Percentiles rank a stretch among this genome's conserved stretches.
These are phyloP conservation scores for Hassar affinis DNA, from an alignment of 2,113 vertebrate genomes.

Conservation along the genomic window DNA sequence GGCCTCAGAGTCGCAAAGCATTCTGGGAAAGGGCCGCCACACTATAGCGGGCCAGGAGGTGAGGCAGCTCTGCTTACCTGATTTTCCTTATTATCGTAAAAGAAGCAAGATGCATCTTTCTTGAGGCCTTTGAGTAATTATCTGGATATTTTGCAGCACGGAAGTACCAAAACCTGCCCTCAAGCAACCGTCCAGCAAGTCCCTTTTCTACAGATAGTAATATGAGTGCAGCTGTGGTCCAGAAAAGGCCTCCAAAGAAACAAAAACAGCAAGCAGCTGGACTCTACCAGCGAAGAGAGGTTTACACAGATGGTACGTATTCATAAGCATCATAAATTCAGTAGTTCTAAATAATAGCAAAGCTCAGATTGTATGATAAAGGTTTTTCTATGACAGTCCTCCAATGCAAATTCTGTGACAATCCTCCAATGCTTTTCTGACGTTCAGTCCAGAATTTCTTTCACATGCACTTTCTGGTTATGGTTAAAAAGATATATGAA, in stretches of 20 bases:
- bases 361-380: neutral
- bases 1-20: conserved; percentile 88
- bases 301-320: conserved; percentile 87
- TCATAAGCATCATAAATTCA: neutral
- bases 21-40: conserved; percentile 71
- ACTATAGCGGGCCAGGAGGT: conserved; percentile 63
- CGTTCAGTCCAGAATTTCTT: neutral
- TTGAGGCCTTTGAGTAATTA: neutral
- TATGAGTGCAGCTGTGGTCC: conserved; percentile 89
- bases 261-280: conserved; percentile 84
- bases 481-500: neutral
- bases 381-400: neutral
- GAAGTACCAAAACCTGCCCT: conserved; percentile 86
- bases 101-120: neutral
- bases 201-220: conserved; percentile 96
- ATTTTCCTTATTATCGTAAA: neutral
- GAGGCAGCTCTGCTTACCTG: conserved; percentile 6
- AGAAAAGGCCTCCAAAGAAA: conserved; percentile 93
- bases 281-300: conserved; percentile 89
- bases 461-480: too few relatives aligned
- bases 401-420: neutral
- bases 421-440: neutral
- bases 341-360: neutral
- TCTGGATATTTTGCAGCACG: conserved; percentile 71
- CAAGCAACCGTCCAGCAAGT: conserved; percentile 88